Conservation (phyloP, 2,113 vertebrate species). For the Nansenia antarctica region DNA sequence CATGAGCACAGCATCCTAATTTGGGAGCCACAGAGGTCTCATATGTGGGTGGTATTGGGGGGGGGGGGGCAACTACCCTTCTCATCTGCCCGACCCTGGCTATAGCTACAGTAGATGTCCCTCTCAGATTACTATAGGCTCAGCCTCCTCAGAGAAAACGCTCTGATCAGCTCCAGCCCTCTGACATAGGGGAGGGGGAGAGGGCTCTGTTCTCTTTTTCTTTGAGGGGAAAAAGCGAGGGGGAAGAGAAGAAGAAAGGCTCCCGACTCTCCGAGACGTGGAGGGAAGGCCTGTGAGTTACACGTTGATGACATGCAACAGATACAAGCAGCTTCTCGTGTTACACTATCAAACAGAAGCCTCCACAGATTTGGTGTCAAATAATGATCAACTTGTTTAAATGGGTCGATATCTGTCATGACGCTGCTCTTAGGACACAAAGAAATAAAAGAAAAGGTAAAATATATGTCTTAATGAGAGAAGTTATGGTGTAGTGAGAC, state of each 20-base stretch:
- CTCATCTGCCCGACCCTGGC: not conserved
- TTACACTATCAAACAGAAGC: not conserved
- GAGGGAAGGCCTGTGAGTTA: not conserved
- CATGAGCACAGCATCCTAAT: not conserved
- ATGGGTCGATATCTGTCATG: too few relatives aligned
- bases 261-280: not conserved
- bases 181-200: not conserved
- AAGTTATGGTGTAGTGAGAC: too few relatives aligned
- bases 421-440: too few relatives aligned
- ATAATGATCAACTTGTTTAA: too few relatives aligned
- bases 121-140: not conserved
- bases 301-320: slow-evolving; percentile 1
- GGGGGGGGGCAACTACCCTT: not conserved
- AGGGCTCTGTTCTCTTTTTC: too few relatives aligned
- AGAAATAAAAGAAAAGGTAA: too few relatives aligned
- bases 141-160: not conserved
- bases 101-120: not conserved
- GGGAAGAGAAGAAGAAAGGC: not conserved
- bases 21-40: not conserved
- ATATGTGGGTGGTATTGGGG: not conserved
- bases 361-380: too few relatives aligned
- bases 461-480: too few relatives aligned
- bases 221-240: not conserved
- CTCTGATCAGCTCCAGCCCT: not conserved
- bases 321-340: not conserved